Conservation (phyloP, 2,113 vertebrate genomes). For the Neolamprologus longior region DNA sequence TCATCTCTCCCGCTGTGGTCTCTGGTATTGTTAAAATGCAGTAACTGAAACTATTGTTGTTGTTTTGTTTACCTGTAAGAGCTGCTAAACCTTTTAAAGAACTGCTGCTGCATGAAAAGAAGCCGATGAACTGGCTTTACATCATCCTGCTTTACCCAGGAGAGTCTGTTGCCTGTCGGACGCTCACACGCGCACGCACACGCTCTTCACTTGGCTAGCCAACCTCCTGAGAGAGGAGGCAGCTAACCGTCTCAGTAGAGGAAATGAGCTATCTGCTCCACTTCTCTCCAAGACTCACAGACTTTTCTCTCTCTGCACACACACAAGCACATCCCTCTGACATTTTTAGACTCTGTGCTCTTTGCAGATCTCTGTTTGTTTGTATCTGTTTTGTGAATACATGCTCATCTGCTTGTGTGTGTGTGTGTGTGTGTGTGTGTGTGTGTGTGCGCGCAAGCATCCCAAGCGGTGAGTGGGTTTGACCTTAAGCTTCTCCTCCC, state of each 20-base stretch:
- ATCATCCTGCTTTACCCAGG: slow-evolving; percentile 17
- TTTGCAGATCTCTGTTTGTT: slow-evolving; percentile 28
- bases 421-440: neutral
- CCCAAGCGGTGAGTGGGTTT: slow-evolving; percentile 47
- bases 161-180: slow-evolving; percentile 27
- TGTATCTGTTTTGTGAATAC: slow-evolving; percentile 14
- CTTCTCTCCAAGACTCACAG: slow-evolving; percentile 26
- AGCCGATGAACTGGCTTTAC: slow-evolving; percentile 33
- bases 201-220: slow-evolving; percentile 21
- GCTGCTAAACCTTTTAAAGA: neutral
- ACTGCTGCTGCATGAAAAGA: neutral
- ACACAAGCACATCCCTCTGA: slow-evolving; percentile 2
- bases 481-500: slow-evolving; percentile 65
- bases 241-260: slow-evolving; percentile 44
- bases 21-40: neutral
- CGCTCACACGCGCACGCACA: neutral
- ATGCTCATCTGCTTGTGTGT: neutral
- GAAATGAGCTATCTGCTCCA: slow-evolving; percentile 57
- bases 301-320: neutral
- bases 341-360: slow-evolving; percentile 23
- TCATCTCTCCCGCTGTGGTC: neutral
- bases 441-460: neutral
- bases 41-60: neutral
- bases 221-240: slow-evolving; percentile 44
- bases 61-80: neutral